A percentile compares a stretch with the other conserved stretches of the same genome.
These are phyloP conservation scores for Discoglossus pictus DNA, from an alignment of 2,797 vertebrate species.

Conservation along the genomic window DNA sequence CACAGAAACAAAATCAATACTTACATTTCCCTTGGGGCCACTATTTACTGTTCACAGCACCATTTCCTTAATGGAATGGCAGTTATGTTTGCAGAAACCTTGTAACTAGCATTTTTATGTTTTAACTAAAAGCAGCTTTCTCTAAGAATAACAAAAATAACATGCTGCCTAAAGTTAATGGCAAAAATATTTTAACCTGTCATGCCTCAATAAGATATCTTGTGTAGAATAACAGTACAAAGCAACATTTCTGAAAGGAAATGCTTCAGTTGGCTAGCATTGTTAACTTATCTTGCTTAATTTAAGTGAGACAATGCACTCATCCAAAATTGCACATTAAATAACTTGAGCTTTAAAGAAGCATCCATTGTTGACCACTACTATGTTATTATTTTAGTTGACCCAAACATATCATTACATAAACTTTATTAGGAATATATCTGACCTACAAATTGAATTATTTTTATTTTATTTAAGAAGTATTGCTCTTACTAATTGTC, in stretches of 20 bases:
- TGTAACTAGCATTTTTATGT: constrained; percentile 76
- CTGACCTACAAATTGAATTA: no score
- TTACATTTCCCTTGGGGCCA: constrained; percentile 79
- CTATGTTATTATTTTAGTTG: no score
- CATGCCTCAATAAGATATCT: constrained; percentile 49
- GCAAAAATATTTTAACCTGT: constrained; percentile 52
- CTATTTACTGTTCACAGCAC: constrained; percentile 80
- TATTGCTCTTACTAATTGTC: no score
- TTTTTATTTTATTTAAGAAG: no score
- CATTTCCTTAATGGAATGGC: constrained; percentile 82
- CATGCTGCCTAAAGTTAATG: constrained; percentile 47
- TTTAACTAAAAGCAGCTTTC: constrained; percentile 82
- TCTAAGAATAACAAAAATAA: constrained; percentile 66
- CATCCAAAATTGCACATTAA: constrained; percentile 48
- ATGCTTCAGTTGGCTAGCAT: constrained; percentile 38
- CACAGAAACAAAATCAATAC: constrained; percentile 83
- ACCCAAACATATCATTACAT: no score
- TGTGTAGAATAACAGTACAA: constrained; percentile 42
- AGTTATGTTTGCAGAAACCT: constrained; percentile 79
- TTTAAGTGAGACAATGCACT: constrained; percentile 47
- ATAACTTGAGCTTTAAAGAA: constrained; percentile 20
- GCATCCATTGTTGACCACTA: background rate
- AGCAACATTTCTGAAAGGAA: constrained; percentile 44
- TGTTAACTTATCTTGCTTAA: constrained; percentile 51
- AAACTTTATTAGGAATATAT: no score